phyloP scores from a whole-genome alignment of 2,797 vertebrate genomes.

The Hirundo rustica region DNA sequence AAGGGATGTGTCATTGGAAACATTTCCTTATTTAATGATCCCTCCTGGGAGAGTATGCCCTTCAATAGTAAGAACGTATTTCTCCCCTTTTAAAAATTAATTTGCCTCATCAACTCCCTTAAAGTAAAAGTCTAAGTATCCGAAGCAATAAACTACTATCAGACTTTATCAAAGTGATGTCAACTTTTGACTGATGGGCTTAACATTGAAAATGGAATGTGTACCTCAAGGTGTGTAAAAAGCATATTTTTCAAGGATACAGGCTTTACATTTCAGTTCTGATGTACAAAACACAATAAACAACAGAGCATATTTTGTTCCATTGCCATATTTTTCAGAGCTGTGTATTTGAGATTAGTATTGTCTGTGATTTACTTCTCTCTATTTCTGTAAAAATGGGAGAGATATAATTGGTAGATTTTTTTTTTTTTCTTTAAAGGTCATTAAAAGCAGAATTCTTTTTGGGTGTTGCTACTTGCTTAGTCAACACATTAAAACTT shows the following conservation, averaged over 20 bases:
- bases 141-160: neutral
- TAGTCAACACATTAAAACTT: neutral
- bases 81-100: neutral
- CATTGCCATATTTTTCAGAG: neutral
- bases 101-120: neutral
- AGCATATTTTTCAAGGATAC: neutral
- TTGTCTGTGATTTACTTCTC: neutral
- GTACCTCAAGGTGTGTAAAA: neutral
- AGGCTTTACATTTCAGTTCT: neutral
- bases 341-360: neutral
- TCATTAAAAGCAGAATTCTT: neutral
- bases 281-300: neutral
- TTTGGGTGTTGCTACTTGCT: neutral
- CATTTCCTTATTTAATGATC: neutral
- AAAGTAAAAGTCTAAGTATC: neutral
- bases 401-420: neutral
- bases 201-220: neutral
- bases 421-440: neutral
- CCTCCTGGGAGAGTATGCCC: neutral
- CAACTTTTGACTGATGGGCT: neutral
- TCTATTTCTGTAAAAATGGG: neutral
- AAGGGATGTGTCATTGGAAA: neutral
- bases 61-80: neutral
- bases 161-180: neutral
- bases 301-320: neutral